phyloP scores from a whole-genome alignment of 1,140 invertebrate species.

The Pseudobourletiella spinata region DNA sequence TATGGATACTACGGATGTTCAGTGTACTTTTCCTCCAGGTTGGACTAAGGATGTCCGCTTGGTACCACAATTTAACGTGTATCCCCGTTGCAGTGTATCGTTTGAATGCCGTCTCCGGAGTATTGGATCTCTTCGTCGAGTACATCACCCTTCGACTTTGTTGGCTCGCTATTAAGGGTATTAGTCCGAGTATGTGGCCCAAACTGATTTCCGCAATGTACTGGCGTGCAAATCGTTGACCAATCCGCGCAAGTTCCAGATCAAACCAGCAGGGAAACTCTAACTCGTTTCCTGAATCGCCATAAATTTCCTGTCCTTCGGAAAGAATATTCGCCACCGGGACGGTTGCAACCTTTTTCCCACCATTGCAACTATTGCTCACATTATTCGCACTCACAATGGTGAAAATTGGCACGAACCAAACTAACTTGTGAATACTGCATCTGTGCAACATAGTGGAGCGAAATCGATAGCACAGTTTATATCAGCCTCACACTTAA shows the following conservation, averaged over 20 bases:
- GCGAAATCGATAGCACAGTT: too few relatives aligned
- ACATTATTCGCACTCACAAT: too few relatives aligned
- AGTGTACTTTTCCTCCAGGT: not conserved
- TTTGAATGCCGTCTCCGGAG: slow-evolving; percentile 6
- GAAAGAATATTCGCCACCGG: too few relatives aligned
- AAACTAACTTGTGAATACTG: too few relatives aligned
- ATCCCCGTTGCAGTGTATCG: slow-evolving; percentile 8
- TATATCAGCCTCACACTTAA: too few relatives aligned
- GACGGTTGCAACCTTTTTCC: too few relatives aligned
- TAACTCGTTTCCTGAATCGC: too few relatives aligned
- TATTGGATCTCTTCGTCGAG: not conserved
- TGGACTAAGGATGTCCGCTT: not conserved
- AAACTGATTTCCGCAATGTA: not conserved
- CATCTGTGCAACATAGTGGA: too few relatives aligned
- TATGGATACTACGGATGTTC: slow-evolving; percentile 9
- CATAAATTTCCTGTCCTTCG: too few relatives aligned
- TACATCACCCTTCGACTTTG: slow-evolving; percentile 5
- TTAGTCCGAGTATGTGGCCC: slow-evolving; percentile 3
- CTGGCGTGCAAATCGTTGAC: slow-evolving; percentile 9
- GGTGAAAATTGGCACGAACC: too few relatives aligned
- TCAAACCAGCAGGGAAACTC: slow-evolving; percentile 12
- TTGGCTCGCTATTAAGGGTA: not conserved
- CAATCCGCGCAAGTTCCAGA: not conserved
- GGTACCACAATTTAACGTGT: slow-evolving; percentile 14
- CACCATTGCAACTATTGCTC: too few relatives aligned